Evolutionary conservation across 1,140 invertebrate species (phyloP).

Genomic region (Drusus annulatus): DNA sequence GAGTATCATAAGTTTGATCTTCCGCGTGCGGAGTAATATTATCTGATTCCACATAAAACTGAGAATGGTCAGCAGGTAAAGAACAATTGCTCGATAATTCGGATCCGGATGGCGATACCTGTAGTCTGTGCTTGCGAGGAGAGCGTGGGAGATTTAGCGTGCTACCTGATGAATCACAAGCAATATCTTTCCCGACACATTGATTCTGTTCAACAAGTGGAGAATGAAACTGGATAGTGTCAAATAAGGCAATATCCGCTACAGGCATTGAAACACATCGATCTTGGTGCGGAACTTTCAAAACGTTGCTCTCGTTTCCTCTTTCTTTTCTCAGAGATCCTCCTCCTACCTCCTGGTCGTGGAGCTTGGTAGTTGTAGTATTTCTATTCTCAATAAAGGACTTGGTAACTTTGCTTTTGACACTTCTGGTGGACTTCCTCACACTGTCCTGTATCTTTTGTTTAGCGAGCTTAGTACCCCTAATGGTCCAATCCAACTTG

Average conservation of each 20-base stretch:
- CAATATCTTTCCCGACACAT: background rate
- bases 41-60: background rate
- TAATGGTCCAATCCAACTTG: slow-evolving; percentile 8
- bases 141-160: too few species aligned
- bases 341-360: background rate
- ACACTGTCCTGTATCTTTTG: slow-evolving; percentile 27
- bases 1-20: background rate
- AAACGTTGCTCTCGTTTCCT: background rate
- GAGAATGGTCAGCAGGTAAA: too few species aligned
- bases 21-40: background rate
- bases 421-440: slow-evolving; percentile 3
- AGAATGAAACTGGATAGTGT: slow-evolving; percentile 38
- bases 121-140: too few species aligned
- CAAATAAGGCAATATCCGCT: slow-evolving; percentile 18
- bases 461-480: slow-evolving; percentile 10
- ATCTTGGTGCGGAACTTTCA: slow-evolving; percentile 26
- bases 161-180: background rate
- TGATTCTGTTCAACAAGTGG: slow-evolving; percentile 36
- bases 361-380: background rate
- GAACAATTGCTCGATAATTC: too few species aligned
- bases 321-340: background rate
- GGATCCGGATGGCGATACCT: too few species aligned
- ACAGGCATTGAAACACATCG: slow-evolving; percentile 31
- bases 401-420: slow-evolving; percentile 16
- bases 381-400: slow-evolving; percentile 7